Evolutionary conservation across 2,113 vertebrate species (phyloP).

Genomic region (Callaeas wilsoni): DNA sequence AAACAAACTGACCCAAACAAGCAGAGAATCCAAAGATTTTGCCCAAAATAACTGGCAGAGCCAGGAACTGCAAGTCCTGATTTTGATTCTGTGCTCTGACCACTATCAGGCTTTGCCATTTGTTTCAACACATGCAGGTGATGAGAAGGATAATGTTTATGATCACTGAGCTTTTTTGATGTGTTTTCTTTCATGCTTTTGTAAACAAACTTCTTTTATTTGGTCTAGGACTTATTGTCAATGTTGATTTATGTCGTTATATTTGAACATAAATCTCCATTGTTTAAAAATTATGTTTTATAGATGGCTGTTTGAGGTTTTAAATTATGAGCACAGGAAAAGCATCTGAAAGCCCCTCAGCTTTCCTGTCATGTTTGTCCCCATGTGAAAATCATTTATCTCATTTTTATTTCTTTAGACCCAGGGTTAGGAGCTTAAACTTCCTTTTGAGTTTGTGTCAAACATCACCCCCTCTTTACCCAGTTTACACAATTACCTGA

Average conservation of each 20-base stretch:
- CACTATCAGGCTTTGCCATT: neutral
- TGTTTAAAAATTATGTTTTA: neutral
- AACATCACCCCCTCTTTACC: neutral
- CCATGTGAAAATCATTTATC: neutral
- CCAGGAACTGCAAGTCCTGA: neutral
- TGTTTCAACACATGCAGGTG: constrained; percentile 7
- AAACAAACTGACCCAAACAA: neutral
- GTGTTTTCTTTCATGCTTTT: neutral
- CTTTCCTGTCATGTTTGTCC: neutral
- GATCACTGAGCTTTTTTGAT: neutral
- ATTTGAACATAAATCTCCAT: neutral
- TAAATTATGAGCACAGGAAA: neutral
- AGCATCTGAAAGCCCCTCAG: neutral
- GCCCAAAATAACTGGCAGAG: neutral
- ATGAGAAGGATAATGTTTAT: neutral
- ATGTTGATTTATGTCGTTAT: neutral
- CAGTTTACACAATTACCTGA: neutral
- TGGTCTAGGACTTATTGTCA: neutral
- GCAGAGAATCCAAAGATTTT: neutral
- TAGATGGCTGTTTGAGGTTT: neutral
- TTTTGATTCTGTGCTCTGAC: neutral
- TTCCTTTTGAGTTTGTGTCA: neutral
- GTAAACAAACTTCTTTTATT: neutral
- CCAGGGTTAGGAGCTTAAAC: neutral
- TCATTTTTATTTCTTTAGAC: neutral